Base-by-base conservation (phyloP, 1,140 invertebrate species). In the Cydia amplana region DNA sequence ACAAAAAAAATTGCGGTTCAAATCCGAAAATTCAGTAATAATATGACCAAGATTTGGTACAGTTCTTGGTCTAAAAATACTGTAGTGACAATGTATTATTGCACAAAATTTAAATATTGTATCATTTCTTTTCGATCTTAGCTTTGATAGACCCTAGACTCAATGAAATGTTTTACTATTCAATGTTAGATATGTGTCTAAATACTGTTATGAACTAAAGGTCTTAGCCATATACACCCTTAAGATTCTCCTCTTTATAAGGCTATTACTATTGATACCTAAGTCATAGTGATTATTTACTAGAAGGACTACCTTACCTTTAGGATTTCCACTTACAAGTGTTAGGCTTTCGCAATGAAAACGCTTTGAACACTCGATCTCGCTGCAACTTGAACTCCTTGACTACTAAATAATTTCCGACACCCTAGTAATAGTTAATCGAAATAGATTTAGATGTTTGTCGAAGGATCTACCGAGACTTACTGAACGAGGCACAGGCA, bases 341-440 rank as follows among this genome's bases (percentile, higher is more conserved):
- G 80, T 80, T 86, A 86, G 79, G 84, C 80, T 84, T 84, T 80
- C 81, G 86, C 83, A 77, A 75, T 83, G 82, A 81, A 84, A 87
- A 87, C 85, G 88, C 89, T 90, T 91, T 80, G 79, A 60, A 86
- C 82, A 82, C 81, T 84, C 82, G 88, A 91, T 91, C 90, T 91
- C 89, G 86, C 85, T 89, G 84, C 80, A 80, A 82, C 81, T 84
- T 85, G 77, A 82, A 84, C 78, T 80, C 78, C 84, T 84, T 83
- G 75, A 82, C 80, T 83, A 79, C 80, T 87, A 82, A 80, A 84
- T 83, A 86, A 79, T 76, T 83, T 78, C 32, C 76, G 75, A 81
- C 82, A 82, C 81, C 81, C 65, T 84, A 85, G 82, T 70, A 79
- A 79, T 73, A 73, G 67, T 75, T 63, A 32, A 51, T 60, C 25